Base-by-base conservation (phyloP, 1,140 invertebrate genomes). In the Teleogryllus occipitalis region DNA sequence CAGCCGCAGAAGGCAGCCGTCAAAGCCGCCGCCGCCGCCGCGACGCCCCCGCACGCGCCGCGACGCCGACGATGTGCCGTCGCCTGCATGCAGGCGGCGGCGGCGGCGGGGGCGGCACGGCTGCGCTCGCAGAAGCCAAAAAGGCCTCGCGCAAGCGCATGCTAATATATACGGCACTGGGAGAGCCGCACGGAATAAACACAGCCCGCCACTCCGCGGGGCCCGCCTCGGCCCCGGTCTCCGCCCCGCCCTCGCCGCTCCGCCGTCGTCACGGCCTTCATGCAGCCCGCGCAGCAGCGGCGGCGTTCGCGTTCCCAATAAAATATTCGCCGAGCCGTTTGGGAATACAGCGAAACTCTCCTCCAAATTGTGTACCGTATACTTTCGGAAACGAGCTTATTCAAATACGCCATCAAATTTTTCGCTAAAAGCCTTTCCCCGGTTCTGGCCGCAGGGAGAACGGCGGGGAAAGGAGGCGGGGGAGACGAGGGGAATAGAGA, bases 351-450 rank as follows among this genome's bases (percentile, higher is more conserved):
- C 54, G 54, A 65, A 65, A 65, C 54, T 65, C 54, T 65, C 54
- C 54, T 14, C 54, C 54, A 65, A 65, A 65, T 65, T 65, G 54
- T 65, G 54, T 65, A 65, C 54, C 54, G 54, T 65, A 65, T 65
- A 65, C 54, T 65, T 65, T 65, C 54, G 54, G 54, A 65, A 65
- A 65, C 54, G 54, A 65, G 54, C 54, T 65, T 65, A 65, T 65
- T 65, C 54, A 65, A 65, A 65, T 65, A 65, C 54, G 54, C 54
- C 54, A 65, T 65, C 54, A 65, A 65, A 65, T 65, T 65, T 65
- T 65, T 65, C 54, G 54, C 54, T 65, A 65, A 65, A 65, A 65
- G 54, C 54, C 54, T 65, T 65, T 65, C 54, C 54, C 54, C 54
- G 54, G 54, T 65, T 65, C 54, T 10, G 10, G 54, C 54, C 54